Evolutionary conservation across 2,113 vertebrate genomes (phyloP), one percentile per base, ranked within the genome.

Genomic region (Mesitornis unicolor): DNA sequence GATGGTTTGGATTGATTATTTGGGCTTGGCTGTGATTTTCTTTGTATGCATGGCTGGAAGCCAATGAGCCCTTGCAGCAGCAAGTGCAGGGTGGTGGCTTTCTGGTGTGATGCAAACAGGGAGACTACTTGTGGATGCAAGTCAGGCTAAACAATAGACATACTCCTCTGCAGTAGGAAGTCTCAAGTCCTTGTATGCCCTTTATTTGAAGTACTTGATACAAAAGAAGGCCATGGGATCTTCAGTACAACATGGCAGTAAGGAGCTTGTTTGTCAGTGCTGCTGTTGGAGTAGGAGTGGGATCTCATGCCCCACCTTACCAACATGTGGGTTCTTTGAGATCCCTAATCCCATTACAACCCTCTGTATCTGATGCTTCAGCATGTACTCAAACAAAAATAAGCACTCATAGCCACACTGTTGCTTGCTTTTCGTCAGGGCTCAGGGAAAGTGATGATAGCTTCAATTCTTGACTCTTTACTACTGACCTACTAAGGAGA

Each of bases 171-270:
- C 73, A 76, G 25, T 19, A 51, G 47, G 15, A 88, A 93, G 48
- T 71, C 60, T 42, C 21, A 73, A 78, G 53, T 82, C 21, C 77
- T 82, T 84, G 33, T 10, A 18, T 35, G 16, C 2, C 45, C 33
- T 82, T 87, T 50, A 19, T 8, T 36, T 38, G 13, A 51, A 76
- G 21, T 15, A 33, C 14, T 56, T 78, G 7, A 11, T 38, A 35
- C 11, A 26, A 43, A 91, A 64, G 21, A 77, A 79, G n/a, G 14
- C 4, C 1, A 2, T 19, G 20, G 89, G 38, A 47, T 26, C 25
- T 79, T 56, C 53, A 38, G 11, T 0, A 1, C 13, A 7, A 53
- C 12, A 15, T 11, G 21, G 2, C 10, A 60, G 5, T n/a, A 48
- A 40, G 5, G 6, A 10, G 2, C 8, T 69, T 73, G 10, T 16